Evolutionary conservation across 2,797 vertebrate species (phyloP).

Genomic region (Helicolenus hilgendorfi): DNA sequence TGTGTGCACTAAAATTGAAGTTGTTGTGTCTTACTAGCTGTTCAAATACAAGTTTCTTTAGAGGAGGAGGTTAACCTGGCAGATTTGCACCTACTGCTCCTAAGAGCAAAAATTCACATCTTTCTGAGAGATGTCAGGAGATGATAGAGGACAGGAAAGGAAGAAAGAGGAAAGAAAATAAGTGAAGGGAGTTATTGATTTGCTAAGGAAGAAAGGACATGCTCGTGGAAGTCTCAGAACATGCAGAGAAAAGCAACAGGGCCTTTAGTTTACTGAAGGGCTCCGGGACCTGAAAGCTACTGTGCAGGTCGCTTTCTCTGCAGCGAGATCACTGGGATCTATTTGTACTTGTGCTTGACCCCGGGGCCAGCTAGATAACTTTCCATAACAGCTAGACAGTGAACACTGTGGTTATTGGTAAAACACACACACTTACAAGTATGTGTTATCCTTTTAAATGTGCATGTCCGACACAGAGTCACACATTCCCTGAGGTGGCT

Average conservation of each 20-base stretch:
- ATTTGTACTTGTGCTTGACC: slow-evolving; percentile 77
- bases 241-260: slow-evolving; percentile 56
- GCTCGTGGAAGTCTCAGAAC: slow-evolving; percentile 44
- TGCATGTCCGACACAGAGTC: slow-evolving; percentile 58
- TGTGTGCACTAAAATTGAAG: slow-evolving; percentile 4
- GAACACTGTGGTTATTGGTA: slow-evolving; percentile 55
- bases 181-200: slow-evolving; percentile 59
- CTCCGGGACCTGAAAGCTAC: slow-evolving; percentile 49
- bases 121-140: slow-evolving; percentile 40
- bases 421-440: slow-evolving; percentile 47
- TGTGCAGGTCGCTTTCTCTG: slow-evolving; percentile 33
- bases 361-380: slow-evolving; percentile 69
- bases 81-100: slow-evolving; percentile 30
- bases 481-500: slow-evolving; percentile 51
- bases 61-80: slow-evolving; percentile 34
- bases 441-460: slow-evolving; percentile 66
- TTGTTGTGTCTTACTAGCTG: slow-evolving; percentile 4
- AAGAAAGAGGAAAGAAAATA: slow-evolving; percentile 56
- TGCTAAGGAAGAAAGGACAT: slow-evolving; percentile 41
- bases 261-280: slow-evolving; percentile 47
- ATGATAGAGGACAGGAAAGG: slow-evolving; percentile 38
- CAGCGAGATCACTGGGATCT: slow-evolving; percentile 56
- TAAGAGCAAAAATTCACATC: slow-evolving; percentile 48
- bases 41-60: slow-evolving; percentile 27
- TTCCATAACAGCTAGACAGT: slow-evolving; percentile 44